These are phyloP conservation scores for Eublepharis macularius DNA, from an alignment of 2,113 vertebrate genomes.

Conservation along the genomic window DNA sequence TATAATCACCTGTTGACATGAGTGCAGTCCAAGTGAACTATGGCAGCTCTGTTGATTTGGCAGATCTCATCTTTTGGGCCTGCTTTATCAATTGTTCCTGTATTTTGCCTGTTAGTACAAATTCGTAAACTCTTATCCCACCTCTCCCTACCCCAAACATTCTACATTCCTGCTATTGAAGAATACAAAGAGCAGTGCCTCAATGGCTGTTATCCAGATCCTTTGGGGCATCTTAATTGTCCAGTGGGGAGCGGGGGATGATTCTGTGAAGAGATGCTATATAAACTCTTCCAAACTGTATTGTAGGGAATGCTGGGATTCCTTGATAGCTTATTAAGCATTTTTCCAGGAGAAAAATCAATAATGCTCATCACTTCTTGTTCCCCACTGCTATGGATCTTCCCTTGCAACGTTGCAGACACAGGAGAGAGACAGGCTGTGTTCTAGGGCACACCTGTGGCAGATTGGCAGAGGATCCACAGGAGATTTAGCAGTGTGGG, in stretches of 20 bases:
- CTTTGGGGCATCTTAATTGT: neutral
- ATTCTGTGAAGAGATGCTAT: neutral
- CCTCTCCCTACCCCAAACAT: neutral
- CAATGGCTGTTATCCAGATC: neutral
- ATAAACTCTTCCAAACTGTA: too few species aligned
- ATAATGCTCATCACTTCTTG: neutral
- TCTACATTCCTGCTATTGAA: neutral
- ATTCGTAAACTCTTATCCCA: neutral
- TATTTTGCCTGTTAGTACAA: neutral
- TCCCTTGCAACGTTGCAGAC: neutral
- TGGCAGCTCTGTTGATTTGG: neutral
- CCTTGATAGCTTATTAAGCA: neutral
- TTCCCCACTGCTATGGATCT: neutral
- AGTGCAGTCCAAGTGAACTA: neutral
- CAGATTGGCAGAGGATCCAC: neutral
- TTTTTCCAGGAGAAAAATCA: neutral
- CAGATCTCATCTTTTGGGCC: neutral
- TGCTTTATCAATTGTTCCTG: neutral
- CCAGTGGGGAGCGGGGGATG: neutral
- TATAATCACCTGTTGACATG: neutral
- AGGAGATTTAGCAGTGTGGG: neutral
- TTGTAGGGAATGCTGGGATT: neutral
- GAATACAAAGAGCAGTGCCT: neutral
- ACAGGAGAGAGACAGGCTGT: neutral
- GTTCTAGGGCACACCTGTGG: neutral